These are phyloP conservation scores for Falco peregrinus DNA, from an alignment of 2,797 vertebrate genomes.

Conservation along the genomic window DNA sequence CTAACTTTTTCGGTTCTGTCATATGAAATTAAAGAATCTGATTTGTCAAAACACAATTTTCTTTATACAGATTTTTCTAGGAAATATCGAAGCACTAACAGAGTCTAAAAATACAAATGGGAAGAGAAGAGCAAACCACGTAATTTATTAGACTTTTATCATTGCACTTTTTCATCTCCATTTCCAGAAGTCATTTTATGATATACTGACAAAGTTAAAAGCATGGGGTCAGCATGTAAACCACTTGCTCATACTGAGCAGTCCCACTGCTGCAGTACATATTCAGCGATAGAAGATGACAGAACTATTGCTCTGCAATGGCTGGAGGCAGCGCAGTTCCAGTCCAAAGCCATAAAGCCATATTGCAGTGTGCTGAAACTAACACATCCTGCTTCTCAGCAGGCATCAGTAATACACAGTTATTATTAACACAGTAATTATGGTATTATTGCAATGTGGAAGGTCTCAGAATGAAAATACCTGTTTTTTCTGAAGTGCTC, in stretches of 20 bases:
- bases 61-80: not conserved
- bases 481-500: not conserved
- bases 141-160: not conserved
- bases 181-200: not conserved
- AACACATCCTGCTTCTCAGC: not conserved
- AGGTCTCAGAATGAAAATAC: not conserved
- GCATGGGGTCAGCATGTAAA: accelerated
- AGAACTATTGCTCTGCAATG: not conserved
- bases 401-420: not conserved
- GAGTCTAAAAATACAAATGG: not conserved
- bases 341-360: not conserved
- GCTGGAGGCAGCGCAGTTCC: not conserved
- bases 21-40: not conserved
- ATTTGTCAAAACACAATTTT: not conserved
- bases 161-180: not conserved
- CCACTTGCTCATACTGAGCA: not conserved
- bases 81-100: not conserved
- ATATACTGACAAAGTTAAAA: not conserved
- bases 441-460: not conserved
- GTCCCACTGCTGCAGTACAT: not conserved
- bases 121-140: not conserved
- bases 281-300: not conserved
- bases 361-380: not conserved
- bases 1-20: not conserved
- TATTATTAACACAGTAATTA: not conserved